Base-by-base conservation (phyloP, 2,113 vertebrate genomes). In the Salvelinus sp. region DNA sequence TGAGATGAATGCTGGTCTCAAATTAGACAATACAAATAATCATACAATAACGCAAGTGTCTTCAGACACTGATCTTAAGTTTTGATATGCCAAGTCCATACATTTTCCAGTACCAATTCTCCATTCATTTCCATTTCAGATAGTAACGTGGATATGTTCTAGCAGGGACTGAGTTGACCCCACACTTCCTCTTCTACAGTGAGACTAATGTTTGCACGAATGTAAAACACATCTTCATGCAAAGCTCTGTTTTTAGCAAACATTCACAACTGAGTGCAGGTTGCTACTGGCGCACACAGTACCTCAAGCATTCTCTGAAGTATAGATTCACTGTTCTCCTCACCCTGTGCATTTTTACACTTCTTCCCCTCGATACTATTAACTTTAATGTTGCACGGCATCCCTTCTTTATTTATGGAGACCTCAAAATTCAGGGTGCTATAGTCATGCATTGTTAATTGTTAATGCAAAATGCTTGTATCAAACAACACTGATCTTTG, bases 401-500 rank as follows among this genome's bases (percentile, higher is more conserved):
- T 48, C 64, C 25, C 72, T 73, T 66, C 68, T 76, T 83, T 84
- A 84, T 85, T 86, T 73, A 82, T 75, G 68, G 66, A 70, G 72
- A 72, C 75, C 75, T 57, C 25, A 66, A n/a, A 73, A 78, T 76
- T 75, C 79, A 54, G 77, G 83, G 48, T 78, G 73, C 68, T 63
- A 71, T 58, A 76, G 75, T 74, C 78, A 82, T 86, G 80, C 82
- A 82, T 79, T 48, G 76, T 77, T 82, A 84, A 84, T 82, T 72
- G 67, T 82, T 83, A 83, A 86, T 80, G 77, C 64, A 77, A 82
- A 85, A 77, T 82, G 70, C 70, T 83, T 81, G 70, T 79, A 69
- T 85, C 72, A 86, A 62, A 83, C 78, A 75, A 74, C 75, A 76
- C 66, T 27, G 73, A 86, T 89, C 79, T 82, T 84, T 87, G 72